Evolutionary conservation across 2,888 invertebrate genomes (phyloP), one percentile per base, ranked within the genome.

Genomic region (Polyommatus icarus): DNA sequence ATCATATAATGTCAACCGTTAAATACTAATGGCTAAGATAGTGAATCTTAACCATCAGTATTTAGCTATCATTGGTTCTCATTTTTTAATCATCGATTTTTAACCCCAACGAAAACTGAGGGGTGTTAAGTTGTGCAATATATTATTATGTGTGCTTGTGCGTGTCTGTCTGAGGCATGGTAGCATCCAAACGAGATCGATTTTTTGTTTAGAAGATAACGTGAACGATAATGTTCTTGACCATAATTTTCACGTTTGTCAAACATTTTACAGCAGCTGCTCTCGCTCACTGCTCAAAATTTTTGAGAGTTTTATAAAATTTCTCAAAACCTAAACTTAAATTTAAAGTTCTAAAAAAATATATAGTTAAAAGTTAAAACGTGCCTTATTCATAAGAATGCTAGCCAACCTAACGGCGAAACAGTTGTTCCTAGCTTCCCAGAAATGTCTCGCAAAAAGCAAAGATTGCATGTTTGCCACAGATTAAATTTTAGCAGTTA

Each of bases 401-500:
- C 20, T 20, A 54, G 71, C n/a, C 20, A 54, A 57, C 57, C 36
- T 73, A 72, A 72, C 59, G 71, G 57, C 59, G 46, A 71, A 76
- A 78, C 71, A 67, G 77, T 78, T 61, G 54, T 57, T 77, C 67
- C 79, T 79, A 46, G 50, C 76, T 80, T 79, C 80, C 59, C 20
- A 79, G 82, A 82, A 82, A 81, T 81, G 80, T 79, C 79, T 79
- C 77, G 79, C 82, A 81, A 82, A 83, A 81, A 80, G 71, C 78
- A 76, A 76, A 76, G 78, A 79, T 78, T 81, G 81, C 82, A 83
- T 82, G 81, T 82, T 81, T 80, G 82, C 79, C 77, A 78, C 80
- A 82, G 82, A 82, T 82, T 81, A 81, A 82, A 54, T 24, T 20
- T 75, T 82, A 82, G 81, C 83, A 83, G 82, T 82, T 84, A 57